These are phyloP conservation scores for Gymnocypris eckloni DNA, from an alignment of 2,797 vertebrate species.

Conservation along the genomic window DNA sequence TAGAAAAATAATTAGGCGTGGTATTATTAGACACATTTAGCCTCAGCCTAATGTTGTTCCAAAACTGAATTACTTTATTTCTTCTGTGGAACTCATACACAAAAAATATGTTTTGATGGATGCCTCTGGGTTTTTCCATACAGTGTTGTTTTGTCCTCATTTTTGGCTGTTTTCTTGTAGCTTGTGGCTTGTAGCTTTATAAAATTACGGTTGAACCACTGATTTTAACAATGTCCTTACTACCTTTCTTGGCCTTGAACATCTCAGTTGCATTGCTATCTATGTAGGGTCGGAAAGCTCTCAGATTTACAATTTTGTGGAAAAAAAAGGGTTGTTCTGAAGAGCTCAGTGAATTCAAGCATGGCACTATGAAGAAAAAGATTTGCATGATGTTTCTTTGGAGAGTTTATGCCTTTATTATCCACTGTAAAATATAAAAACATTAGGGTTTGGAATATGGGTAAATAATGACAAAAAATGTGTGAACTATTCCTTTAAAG, in stretches of 20 bases:
- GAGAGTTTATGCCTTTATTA: background rate
- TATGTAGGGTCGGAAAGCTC: too few species aligned
- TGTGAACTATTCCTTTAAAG: background rate
- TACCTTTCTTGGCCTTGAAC: too few species aligned
- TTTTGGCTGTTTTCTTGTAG: background rate
- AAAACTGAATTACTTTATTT: background rate
- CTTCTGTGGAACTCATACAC: background rate
- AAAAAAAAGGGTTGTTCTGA: too few species aligned
- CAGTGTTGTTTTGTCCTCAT: background rate
- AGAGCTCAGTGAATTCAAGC: background rate
- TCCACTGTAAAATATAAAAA: background rate
- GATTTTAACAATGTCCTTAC: too few species aligned
- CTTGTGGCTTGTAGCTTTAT: too few species aligned
- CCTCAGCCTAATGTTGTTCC: background rate
- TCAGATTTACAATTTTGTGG: too few species aligned
- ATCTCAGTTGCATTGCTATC: too few species aligned
- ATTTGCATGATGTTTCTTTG: background rate
- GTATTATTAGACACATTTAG: background rate
- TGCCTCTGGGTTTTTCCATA: background rate
- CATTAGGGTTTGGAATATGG: background rate
- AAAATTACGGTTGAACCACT: too few species aligned
- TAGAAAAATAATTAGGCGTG: background rate
- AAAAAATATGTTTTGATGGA: background rate
- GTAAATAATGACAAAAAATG: background rate
- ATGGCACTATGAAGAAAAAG: too few species aligned